phyloP scores from a whole-genome alignment of 2,113 vertebrate species.

The Empidonax alnorum region DNA sequence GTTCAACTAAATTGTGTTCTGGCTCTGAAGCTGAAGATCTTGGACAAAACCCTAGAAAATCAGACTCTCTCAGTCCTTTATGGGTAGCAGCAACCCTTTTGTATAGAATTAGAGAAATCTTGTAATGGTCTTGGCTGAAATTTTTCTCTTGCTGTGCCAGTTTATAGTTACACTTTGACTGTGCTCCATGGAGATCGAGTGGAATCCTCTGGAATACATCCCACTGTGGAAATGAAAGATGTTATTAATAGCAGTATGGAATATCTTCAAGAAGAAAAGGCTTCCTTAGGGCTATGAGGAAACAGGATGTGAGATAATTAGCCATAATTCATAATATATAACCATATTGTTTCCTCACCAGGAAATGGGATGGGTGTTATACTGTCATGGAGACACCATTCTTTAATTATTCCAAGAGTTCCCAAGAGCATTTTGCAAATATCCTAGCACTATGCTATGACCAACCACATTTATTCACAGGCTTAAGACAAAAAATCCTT shows the following conservation, averaged over 20 bases:
- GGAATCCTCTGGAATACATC: background rate
- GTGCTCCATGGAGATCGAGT: background rate
- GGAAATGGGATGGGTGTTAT: slow-evolving; percentile 1
- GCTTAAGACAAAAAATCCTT: background rate
- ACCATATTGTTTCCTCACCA: background rate
- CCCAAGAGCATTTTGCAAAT: background rate
- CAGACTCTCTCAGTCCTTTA: background rate
- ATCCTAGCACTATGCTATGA: background rate
- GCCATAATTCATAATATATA: slow-evolving; percentile 25
- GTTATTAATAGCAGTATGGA: slow-evolving; percentile 9
- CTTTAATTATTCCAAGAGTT: slow-evolving; percentile 5
- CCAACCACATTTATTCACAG: background rate
- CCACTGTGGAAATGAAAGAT: slow-evolving; percentile 31
- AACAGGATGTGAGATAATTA: slow-evolving; percentile 51
- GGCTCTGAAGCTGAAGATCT: background rate
- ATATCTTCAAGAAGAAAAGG: slow-evolving; percentile 19
- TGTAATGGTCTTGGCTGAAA: background rate
- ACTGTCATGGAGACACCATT: background rate
- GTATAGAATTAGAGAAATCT: background rate
- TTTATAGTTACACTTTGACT: background rate
- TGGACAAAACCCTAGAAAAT: background rate
- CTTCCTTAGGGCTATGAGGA: slow-evolving; percentile 21
- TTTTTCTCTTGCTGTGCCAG: background rate
- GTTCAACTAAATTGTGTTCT: background rate
- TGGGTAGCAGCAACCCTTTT: background rate